Conservation (phyloP, 2,797 vertebrate genomes). For the Cyclopterus lumpus region DNA sequence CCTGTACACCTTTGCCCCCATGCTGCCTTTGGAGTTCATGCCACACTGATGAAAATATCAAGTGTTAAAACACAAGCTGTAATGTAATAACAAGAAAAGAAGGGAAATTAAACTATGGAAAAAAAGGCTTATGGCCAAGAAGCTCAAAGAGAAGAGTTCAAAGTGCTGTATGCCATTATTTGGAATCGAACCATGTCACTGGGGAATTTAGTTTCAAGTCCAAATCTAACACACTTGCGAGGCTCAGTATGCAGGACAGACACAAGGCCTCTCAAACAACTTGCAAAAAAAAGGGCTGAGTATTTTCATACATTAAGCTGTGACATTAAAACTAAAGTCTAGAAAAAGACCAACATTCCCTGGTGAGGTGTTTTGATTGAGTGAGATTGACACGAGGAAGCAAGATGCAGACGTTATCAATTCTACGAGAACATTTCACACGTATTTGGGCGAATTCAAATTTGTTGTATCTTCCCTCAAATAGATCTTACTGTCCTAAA, state of each 20-base stretch:
- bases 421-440: slow-evolving; percentile 7
- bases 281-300: slow-evolving; percentile 26
- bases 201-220: slow-evolving; percentile 75
- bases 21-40: slow-evolving; percentile 68
- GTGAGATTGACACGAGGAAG: slow-evolving; percentile 12
- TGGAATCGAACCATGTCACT: slow-evolving; percentile 72
- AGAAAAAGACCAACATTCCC: slow-evolving; percentile 20
- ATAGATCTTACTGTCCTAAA: slow-evolving; percentile 13
- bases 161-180: slow-evolving; percentile 69
- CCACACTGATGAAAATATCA: slow-evolving; percentile 66
- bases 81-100: slow-evolving; percentile 52
- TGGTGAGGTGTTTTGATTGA: slow-evolving; percentile 11
- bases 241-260: slow-evolving; percentile 60
- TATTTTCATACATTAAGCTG: slow-evolving; percentile 38
- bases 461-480: background rate
- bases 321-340: slow-evolving; percentile 18
- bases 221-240: slow-evolving; percentile 68
- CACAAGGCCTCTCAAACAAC: slow-evolving; percentile 68
- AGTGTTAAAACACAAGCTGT: slow-evolving; percentile 65
- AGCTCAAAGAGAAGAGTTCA: slow-evolving; percentile 60
- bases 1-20: slow-evolving; percentile 43
- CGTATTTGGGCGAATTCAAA: background rate
- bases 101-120: slow-evolving; percentile 36
- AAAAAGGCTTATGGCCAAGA: slow-evolving; percentile 51
- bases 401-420: background rate